Percentiles rank a stretch among this genome's conserved stretches.
These are phyloP conservation scores for Hyposoter didymator DNA, from an alignment of 2,888 invertebrate species.

Conservation along the genomic window DNA sequence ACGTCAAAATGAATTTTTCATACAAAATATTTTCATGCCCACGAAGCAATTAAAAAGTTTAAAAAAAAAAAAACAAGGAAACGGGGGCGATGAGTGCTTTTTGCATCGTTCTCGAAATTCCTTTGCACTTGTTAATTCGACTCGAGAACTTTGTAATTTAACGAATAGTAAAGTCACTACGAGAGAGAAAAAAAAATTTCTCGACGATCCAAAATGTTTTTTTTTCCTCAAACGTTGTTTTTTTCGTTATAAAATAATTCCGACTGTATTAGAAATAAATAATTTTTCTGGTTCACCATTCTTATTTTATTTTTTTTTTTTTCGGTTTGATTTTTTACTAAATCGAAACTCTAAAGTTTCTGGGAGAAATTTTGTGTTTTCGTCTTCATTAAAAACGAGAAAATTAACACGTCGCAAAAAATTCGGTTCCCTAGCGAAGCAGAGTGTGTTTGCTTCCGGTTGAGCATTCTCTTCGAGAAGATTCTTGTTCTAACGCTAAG, in stretches of 20 bases:
- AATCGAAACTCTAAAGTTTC: not conserved
- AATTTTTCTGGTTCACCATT: not conserved
- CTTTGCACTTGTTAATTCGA: constrained; percentile 29
- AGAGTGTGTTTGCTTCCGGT: constrained; percentile 28
- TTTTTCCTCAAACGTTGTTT: not conserved
- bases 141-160: constrained; percentile 40
- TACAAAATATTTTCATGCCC: constrained; percentile 4
- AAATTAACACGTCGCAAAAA: not conserved
- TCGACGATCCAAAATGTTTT: too few relatives aligned
- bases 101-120: constrained; percentile 18
- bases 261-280: not conserved
- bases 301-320: not conserved
- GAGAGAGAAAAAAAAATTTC: not conserved
- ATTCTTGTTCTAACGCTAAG: constrained; percentile 4
- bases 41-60: not conserved
- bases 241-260: not conserved
- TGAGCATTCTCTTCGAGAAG: constrained; percentile 41
- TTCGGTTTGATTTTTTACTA: not conserved
- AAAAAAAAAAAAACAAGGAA: not conserved
- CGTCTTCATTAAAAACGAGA: not conserved
- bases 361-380: not conserved
- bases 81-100: not conserved
- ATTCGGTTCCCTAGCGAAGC: constrained; percentile 27
- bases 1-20: constrained; percentile 16
- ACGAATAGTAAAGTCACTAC: not conserved